A percentile compares a stretch with the other conserved stretches of the same genome.
These are phyloP conservation scores for Cyprichromis sp. DNA, from an alignment of 2,113 vertebrate genomes.

Conservation along the genomic window DNA sequence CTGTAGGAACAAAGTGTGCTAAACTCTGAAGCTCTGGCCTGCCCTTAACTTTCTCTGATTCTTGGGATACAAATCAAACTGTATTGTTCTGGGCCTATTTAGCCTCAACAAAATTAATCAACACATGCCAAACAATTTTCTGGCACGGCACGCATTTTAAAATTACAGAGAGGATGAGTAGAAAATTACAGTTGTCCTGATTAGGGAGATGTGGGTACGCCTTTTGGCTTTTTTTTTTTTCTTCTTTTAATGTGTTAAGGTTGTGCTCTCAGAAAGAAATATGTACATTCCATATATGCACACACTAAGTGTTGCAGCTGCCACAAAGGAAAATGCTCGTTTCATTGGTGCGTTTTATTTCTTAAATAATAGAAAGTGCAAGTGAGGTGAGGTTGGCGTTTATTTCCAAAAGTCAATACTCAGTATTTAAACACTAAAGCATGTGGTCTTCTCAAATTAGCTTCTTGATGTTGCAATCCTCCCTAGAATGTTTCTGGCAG, in stretches of 20 bases:
- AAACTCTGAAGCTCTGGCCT: not conserved
- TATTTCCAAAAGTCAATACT: not conserved
- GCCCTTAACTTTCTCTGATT: not conserved
- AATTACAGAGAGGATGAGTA: slow-evolving; percentile 10
- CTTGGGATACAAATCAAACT: slow-evolving; percentile 5
- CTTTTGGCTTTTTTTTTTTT: not conserved
- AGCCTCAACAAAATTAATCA: slow-evolving; percentile 23
- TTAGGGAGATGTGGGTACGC: not conserved
- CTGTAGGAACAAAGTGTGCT: not conserved
- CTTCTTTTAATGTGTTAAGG: not conserved
- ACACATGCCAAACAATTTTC: slow-evolving; percentile 4
- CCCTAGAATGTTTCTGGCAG: not conserved
- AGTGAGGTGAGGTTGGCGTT: not conserved
- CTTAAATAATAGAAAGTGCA: not conserved
- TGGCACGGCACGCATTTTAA: slow-evolving; percentile 4
- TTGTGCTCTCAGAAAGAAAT: not conserved
- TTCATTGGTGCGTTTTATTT: not conserved
- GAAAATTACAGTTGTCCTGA: slow-evolving; percentile 40
- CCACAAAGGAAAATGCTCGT: not conserved
- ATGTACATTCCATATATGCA: not conserved
- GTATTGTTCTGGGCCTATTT: slow-evolving; percentile 24
- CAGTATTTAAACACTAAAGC: not conserved
- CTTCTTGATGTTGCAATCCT: not conserved
- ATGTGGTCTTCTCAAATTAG: not conserved
- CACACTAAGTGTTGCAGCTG: not conserved